Conservation (phyloP, 2,888 invertebrate genomes). For the Gonocerus acuteangulatus region DNA sequence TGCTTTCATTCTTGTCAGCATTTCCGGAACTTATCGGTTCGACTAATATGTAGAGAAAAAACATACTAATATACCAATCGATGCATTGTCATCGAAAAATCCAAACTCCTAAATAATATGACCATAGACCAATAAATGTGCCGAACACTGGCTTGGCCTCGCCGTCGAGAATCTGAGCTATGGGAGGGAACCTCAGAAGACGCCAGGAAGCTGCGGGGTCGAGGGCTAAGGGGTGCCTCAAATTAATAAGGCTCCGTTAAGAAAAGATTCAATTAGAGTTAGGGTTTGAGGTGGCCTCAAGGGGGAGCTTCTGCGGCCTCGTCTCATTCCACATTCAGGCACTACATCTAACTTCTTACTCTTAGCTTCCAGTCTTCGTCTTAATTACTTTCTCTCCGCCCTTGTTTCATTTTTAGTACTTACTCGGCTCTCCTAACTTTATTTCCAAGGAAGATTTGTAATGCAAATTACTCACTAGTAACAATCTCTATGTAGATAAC, state of each 20-base stretch:
- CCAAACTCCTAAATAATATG: too few species aligned
- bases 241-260: slow-evolving; percentile 28
- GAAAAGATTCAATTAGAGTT: slow-evolving; percentile 37
- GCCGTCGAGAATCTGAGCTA: neutral
- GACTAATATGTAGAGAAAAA: too few species aligned
- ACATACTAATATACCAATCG: too few species aligned
- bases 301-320: slow-evolving; percentile 17
- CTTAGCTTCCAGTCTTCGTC: neutral
- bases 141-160: too few species aligned
- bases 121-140: too few species aligned
- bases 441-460: neutral
- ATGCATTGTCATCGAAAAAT: too few species aligned
- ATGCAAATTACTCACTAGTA: neutral
- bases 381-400: neutral
- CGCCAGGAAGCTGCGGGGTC: neutral
- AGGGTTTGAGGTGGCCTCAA: slow-evolving; percentile 26
- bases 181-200: neutral
- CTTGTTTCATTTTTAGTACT: neutral
- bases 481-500: slow-evolving; percentile 1
- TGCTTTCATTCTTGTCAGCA: too few species aligned
- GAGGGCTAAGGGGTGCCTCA: slow-evolving; percentile 3
- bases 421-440: too few species aligned
- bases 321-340: slow-evolving; percentile 11
- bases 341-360: slow-evolving; percentile 8
- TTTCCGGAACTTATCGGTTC: too few species aligned